Base-by-base conservation (phyloP, 2,113 vertebrate species). In the Chiloscyllium plagiosum region DNA sequence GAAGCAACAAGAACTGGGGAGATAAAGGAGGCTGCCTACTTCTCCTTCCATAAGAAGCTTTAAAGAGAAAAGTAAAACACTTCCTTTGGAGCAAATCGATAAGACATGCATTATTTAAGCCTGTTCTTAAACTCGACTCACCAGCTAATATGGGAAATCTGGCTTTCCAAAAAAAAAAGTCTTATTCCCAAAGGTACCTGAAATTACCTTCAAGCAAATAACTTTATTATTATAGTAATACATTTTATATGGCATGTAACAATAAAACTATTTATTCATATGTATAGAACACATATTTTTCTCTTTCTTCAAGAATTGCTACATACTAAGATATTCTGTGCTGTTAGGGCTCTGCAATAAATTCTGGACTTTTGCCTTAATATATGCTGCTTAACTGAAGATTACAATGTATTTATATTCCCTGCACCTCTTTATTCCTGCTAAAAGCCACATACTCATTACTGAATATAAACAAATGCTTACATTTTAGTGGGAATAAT, bases 401-500 rank as follows among this genome's bases (percentile, higher is more conserved):
- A 20, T 66, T 65, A 20, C 19, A 22, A n/a, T 93, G 66, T 65
- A 93, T 93, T 93, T 66, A 68, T 68, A 93, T 93, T 66, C 89
- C 33, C 13, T 5, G 37, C 5, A 22, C 1, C 61, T 93, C 89
- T 61, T 33, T 68, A 66, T n/a, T 66, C 0, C 33, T 66, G 89
- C n/a, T 37, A 68, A 93, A 66, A 93, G 61, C n/a, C 37, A 93
- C 61, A 66, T 19, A 68, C 52, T 61, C 87, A 90, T 90, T 33
- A 90, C 85, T 87, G 85, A 87, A 87, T 56, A 52, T 52, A 87
- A 87, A 87, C 50, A 87, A 87, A 87, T 87, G 52, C 87, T 90
- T 90, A 42, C 5, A 42, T 61, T 29, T 90, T 65, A n/a, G 20
- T 68, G 89, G 89, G 65, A 93, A 68, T 93, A 93, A 93, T 93